Percentiles rank a stretch among this genome's conserved stretches.
Conservation (phyloP, 1,140 invertebrate species). For the Nilaparvata lugens region DNA sequence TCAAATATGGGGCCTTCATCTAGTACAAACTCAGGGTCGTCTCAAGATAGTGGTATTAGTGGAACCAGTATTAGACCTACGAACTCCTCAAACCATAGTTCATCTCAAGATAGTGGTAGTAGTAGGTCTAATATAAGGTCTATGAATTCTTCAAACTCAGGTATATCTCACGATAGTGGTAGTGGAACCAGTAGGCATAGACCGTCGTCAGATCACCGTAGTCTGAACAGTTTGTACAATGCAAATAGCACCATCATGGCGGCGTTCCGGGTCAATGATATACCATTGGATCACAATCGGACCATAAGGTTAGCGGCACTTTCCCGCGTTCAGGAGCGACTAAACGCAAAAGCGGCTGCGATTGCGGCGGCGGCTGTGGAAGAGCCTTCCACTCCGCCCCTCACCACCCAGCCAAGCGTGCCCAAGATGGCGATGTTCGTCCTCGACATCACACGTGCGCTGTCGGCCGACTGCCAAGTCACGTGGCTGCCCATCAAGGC, state of each 20-base stretch:
- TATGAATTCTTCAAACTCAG: too few species aligned
- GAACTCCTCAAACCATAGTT: slow-evolving; percentile 7
- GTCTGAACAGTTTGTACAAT: too few species aligned
- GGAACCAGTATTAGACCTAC: not conserved
- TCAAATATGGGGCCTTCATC: too few species aligned
- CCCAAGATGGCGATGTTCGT: slow-evolving; percentile 65
- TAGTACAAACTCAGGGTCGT: not conserved
- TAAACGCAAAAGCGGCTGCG: not conserved
- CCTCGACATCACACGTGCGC: slow-evolving; percentile 68
- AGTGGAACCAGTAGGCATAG: too few species aligned
- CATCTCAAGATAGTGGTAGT: too few species aligned
- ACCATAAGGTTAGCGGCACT: slow-evolving; percentile 46
- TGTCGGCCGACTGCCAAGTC: slow-evolving; percentile 47
- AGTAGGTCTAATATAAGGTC: too few species aligned
- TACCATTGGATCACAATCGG: too few species aligned
- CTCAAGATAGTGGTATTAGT: too few species aligned
- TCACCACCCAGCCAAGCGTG: slow-evolving; percentile 16
- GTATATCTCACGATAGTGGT: too few species aligned
- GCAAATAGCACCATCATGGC: not conserved
- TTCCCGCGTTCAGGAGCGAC: slow-evolving; percentile 44
- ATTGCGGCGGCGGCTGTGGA: not conserved
- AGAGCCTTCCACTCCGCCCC: too few species aligned
- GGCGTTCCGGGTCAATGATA: slow-evolving; percentile 10
- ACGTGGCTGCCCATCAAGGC: slow-evolving; percentile 67
- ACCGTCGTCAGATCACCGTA: too few species aligned